These are phyloP conservation scores for Trinectes maculatus DNA, from an alignment of 2,113 vertebrate species.

Conservation along the genomic window DNA sequence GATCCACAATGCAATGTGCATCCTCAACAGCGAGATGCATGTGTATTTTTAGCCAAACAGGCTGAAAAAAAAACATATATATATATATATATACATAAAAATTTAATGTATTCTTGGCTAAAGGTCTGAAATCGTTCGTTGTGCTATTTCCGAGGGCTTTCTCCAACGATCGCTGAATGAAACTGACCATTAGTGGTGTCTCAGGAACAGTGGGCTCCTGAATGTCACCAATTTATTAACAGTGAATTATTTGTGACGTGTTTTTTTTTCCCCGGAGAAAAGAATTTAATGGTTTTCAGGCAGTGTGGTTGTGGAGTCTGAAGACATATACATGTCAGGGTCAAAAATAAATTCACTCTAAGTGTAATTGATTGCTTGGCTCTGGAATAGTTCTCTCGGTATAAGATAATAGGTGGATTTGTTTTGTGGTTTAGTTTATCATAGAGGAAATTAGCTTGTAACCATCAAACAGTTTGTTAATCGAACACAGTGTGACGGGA, in stretches of 20 bases:
- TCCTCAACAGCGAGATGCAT: conserved; percentile 22
- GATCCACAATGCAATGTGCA: not conserved
- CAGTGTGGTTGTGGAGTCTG: not conserved
- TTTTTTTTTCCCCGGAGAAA: conserved; percentile 19
- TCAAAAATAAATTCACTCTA: too few relatives aligned
- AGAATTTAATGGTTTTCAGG: conserved; percentile 28
- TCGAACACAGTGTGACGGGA: too few relatives aligned
- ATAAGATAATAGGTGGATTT: too few relatives aligned
- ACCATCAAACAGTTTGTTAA: too few relatives aligned
- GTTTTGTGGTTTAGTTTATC: too few relatives aligned
- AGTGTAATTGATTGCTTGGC: too few relatives aligned
- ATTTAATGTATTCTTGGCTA: conserved; percentile 42
- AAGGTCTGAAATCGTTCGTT: conserved; percentile 38
- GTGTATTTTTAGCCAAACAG: conserved; percentile 63
- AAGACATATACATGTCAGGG: too few relatives aligned
- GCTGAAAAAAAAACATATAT: conserved; percentile 57
- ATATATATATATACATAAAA: too few relatives aligned
- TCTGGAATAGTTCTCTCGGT: too few relatives aligned
- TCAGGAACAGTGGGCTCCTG: conserved; percentile 14
- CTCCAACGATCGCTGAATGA: conserved; percentile 29
- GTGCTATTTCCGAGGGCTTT: conserved; percentile 1
- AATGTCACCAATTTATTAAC: conserved; percentile 52
- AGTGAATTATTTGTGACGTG: conserved; percentile 37
- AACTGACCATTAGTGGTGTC: conserved; percentile 33
- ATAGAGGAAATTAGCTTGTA: too few relatives aligned